A percentile compares a stretch with the other conserved stretches of the same genome.
Evolutionary conservation across 2,888 invertebrate species (phyloP).

Genomic region (Selenia dentaria): DNA sequence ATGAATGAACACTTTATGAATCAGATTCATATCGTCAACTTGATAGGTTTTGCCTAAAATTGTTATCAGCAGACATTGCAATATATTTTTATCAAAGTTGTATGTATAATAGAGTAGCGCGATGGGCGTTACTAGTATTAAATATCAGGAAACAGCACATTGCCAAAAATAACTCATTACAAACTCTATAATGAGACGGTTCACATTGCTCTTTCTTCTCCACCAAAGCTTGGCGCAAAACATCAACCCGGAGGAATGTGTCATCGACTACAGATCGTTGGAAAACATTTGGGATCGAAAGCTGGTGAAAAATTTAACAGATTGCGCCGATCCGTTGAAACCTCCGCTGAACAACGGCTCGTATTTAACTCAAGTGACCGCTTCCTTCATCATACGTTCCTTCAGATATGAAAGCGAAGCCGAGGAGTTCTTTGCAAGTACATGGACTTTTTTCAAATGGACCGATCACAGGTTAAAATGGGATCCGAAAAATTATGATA

Average conservation of each 20-base stretch:
- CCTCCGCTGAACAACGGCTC: conserved; percentile 15
- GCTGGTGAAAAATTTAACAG: conserved; percentile 22
- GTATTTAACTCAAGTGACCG: conserved; percentile 19
- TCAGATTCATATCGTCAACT: too few relatives aligned
- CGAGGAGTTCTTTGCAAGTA: conserved; percentile 35
- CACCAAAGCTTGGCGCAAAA: conserved; percentile 6
- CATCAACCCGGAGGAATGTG: conserved; percentile 14
- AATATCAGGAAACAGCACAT: conserved; percentile 1
- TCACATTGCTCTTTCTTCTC: conserved; percentile 15
- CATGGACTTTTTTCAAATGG: conserved; percentile 38
- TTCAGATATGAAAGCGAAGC: conserved; percentile 42
- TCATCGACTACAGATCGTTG: conserved; percentile 22
- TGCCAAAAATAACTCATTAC: too few relatives aligned
- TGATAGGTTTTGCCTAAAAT: too few relatives aligned
- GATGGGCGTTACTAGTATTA: conserved; percentile 14
- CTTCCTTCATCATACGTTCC: conserved; percentile 39
- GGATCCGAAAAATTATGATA: conserved; percentile 43
- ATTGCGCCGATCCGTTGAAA: not conserved
- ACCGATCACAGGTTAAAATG: conserved; percentile 44
- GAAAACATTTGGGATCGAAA: conserved; percentile 37
- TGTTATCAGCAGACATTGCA: too few relatives aligned
- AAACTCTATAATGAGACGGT: conserved; percentile 13
- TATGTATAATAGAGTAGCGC: not conserved
- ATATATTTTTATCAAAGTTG: too few relatives aligned
- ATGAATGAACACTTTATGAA: too few relatives aligned